Evolutionary conservation across 2,797 vertebrate species (phyloP), one percentile per base, ranked within the genome.

Genomic region (Streptopelia turtur): DNA sequence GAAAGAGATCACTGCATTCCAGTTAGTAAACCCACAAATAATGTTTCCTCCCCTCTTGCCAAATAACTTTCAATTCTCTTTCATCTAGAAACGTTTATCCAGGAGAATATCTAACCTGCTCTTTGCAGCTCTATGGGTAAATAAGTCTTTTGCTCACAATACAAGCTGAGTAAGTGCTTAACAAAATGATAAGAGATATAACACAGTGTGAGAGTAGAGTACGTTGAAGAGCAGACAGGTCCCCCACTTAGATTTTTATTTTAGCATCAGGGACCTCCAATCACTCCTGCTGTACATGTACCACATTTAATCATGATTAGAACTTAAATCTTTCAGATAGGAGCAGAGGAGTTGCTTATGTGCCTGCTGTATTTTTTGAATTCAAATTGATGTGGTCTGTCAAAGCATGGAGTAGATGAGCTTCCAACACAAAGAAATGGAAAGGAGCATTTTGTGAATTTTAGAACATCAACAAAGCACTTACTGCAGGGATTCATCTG

Each of bases 31-130:
- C 17, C 23, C 60, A 83, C 49, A 75, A 78, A 79, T 45, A 88
- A 82, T 74, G 41, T 76, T 88, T 49, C 39, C 71, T 66, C 4
- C 5, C 10, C 8, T 90, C 70, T 89, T 83, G 31, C 37, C 64
- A 80, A 52, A 72, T 31, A 82, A 22, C 70, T 90, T 94, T 90
- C 77, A 84, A 50, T 81, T 65, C 31, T 81, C 61, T 88, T 86
- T 75, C 41, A 84, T 66, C 56, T 41, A 72, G 80, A 82, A 90
- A 30, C 25, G 76, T 90, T 86, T 94, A 87, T 88, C 56, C 41
- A 53, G 52, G 30, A 79, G 43, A 86, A 84, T 93, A 84, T 77
- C 86, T 86, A 74, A 79, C 49, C 18, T 95, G 33, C 83, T 92
- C 13, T 45, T 84, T 79, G 43, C 30, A 91, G 52, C 6, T 47